A percentile compares a stretch with the other conserved stretches of the same genome.
phyloP scores from a whole-genome alignment of 2,113 vertebrate genomes.

The Cebidichthys violaceus region DNA sequence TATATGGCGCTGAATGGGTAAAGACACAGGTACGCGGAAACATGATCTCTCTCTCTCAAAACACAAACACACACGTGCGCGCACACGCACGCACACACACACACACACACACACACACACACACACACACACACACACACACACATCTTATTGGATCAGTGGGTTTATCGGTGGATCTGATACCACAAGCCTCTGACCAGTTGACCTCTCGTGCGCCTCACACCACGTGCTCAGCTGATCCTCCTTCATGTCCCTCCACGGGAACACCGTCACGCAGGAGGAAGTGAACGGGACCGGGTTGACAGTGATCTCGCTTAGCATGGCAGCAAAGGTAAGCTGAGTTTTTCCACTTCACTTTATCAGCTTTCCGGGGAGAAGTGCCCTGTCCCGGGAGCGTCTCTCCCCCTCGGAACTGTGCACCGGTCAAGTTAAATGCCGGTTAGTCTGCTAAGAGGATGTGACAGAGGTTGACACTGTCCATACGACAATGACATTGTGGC shows the following conservation, averaged over 20 bases:
- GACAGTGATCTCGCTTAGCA: conserved; percentile 75
- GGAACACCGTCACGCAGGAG: conserved; percentile 72
- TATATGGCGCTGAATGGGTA: background rate
- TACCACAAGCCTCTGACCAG: conserved; percentile 5
- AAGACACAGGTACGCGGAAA: background rate
- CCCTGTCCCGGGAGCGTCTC: background rate
- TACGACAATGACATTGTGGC: conserved; percentile 63
- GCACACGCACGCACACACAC: background rate
- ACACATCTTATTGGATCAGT: background rate
- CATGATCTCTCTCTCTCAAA: background rate
- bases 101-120: background rate
- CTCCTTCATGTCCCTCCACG: conserved; percentile 64
- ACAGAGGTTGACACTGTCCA: conserved; percentile 51
- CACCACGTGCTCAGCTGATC: conserved; percentile 54
- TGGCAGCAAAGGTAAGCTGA: conserved; percentile 86
- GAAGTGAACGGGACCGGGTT: conserved; percentile 58
- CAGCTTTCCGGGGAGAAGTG: background rate
- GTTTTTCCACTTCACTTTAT: background rate
- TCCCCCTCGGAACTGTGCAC: background rate
- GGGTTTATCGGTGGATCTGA: background rate
- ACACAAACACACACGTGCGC: background rate
- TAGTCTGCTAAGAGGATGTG: conserved; percentile 69
- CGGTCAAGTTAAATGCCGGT: conserved; percentile 28
- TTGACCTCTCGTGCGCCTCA: conserved; percentile 31
- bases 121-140: background rate